Evolutionary conservation across 2,888 invertebrate species (phyloP).

Genomic region (Microplitis deprimator): DNA sequence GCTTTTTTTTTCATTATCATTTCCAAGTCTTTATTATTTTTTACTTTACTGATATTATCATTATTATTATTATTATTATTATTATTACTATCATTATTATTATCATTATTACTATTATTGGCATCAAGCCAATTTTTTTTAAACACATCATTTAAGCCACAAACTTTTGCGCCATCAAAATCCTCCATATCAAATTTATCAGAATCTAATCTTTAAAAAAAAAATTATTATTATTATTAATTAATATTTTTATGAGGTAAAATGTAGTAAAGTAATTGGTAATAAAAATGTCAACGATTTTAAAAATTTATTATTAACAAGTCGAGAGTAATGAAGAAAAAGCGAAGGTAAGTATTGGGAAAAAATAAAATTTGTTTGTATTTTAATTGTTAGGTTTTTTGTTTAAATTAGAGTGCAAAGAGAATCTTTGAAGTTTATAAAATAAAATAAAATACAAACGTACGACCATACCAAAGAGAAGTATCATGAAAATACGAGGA

Average conservation of each 20-base stretch:
- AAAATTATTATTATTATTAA: no score
- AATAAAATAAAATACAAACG: neutral
- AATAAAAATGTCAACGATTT: neutral
- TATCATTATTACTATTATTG: neutral
- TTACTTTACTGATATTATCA: no score
- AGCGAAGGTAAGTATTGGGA: neutral
- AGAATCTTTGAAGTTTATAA: neutral
- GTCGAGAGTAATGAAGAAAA: neutral
- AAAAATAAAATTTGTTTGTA: neutral
- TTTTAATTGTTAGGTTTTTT: neutral
- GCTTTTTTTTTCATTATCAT: slow-evolving; percentile 60
- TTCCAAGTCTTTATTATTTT: slow-evolving; percentile 24
- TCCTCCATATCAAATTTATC: slow-evolving; percentile 2
- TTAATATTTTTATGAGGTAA: no score
- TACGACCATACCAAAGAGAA: slow-evolving; percentile 2
- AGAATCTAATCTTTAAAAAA: no score
- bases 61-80: neutral
- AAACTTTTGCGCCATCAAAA: neutral
- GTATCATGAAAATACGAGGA: slow-evolving; percentile 10
- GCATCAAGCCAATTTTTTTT: neutral
- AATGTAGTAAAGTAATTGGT: neutral
- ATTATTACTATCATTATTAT: neutral
- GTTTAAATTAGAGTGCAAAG: neutral
- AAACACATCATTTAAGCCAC: neutral
- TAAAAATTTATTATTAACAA: neutral